Conservation (phyloP, 1,140 invertebrate genomes). For the Aricia agestis region DNA sequence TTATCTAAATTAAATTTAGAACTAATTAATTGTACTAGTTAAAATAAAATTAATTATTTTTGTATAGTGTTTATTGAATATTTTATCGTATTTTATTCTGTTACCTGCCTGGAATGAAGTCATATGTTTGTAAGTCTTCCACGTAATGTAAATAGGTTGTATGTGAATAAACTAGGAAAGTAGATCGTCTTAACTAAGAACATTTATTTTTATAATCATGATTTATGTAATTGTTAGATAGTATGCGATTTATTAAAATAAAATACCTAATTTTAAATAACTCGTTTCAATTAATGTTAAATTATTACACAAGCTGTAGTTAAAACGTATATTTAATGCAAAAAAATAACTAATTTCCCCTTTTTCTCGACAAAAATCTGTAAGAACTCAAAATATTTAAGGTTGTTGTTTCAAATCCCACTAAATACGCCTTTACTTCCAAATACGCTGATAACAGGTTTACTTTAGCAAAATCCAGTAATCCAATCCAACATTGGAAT, state of each 20-base stretch:
- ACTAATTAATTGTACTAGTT: not conserved
- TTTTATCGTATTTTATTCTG: not conserved
- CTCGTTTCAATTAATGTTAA: slow-evolving; percentile 48
- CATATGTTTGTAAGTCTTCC: slow-evolving; percentile 48
- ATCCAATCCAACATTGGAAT: too few species aligned
- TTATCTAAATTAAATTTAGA: slow-evolving; percentile 10
- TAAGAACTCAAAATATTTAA: too few species aligned
- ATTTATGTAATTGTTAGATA: slow-evolving; percentile 37
- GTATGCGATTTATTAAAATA: slow-evolving; percentile 49
- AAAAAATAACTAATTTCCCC: too few species aligned
- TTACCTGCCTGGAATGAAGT: slow-evolving; percentile 25
- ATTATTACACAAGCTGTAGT: too few species aligned
- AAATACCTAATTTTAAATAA: slow-evolving; percentile 56
- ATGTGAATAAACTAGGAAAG: slow-evolving; percentile 31
- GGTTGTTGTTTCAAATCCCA: too few species aligned
- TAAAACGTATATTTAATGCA: too few species aligned
- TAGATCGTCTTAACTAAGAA: slow-evolving; percentile 41
- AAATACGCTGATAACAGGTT: too few species aligned
- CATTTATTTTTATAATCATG: slow-evolving; percentile 67
- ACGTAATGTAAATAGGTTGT: slow-evolving; percentile 20
- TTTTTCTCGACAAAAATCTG: too few species aligned
- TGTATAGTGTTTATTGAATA: slow-evolving; percentile 16
- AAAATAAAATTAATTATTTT: not conserved
- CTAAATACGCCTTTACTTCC: too few species aligned
- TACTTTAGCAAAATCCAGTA: too few species aligned